phyloP scores from a whole-genome alignment of 2,113 vertebrate species.

The Oryzias curvinotus region DNA sequence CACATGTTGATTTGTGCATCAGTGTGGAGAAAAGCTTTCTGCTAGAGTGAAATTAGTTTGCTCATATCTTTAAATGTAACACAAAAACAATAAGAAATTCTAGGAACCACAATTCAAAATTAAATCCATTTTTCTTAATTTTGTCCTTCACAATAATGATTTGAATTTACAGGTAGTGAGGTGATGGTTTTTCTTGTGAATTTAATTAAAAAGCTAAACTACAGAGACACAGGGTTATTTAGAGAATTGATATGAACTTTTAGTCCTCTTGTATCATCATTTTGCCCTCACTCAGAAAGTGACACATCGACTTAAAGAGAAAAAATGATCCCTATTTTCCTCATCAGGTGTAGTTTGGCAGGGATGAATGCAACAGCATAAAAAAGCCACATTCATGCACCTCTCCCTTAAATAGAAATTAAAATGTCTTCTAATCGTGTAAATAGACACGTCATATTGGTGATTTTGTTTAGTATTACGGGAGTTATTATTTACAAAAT shows the following conservation, averaged over 20 bases:
- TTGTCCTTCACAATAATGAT: slow-evolving; percentile 58
- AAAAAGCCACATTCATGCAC: slow-evolving; percentile 4
- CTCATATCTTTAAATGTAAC: slow-evolving; percentile 56
- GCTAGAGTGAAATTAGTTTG: slow-evolving; percentile 49
- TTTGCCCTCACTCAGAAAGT: slow-evolving; percentile 72
- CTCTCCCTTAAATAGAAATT: slow-evolving; percentile 2
- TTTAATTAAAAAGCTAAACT: slow-evolving; percentile 71
- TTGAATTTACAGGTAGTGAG: slow-evolving; percentile 67
- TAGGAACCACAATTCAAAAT: slow-evolving; percentile 59
- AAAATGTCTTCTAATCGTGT: slow-evolving; percentile 1
- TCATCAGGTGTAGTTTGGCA: slow-evolving; percentile 61
- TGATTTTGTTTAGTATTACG: slow-evolving; percentile 30
- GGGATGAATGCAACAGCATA: slow-evolving; percentile 30
- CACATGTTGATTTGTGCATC: slow-evolving; percentile 24
- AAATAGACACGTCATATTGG: slow-evolving; percentile 30
- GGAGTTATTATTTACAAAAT: slow-evolving; percentile 18
- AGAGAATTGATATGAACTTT: slow-evolving; percentile 74
- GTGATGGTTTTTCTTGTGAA: slow-evolving; percentile 52
- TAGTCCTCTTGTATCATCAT: slow-evolving; percentile 76
- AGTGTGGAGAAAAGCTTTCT: slow-evolving; percentile 40
- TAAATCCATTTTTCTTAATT: slow-evolving; percentile 76
- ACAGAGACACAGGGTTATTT: slow-evolving; percentile 68
- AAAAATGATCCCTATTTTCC: slow-evolving; percentile 68
- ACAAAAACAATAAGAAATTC: slow-evolving; percentile 66
- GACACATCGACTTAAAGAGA: slow-evolving; percentile 76